Evolutionary conservation across 2,797 vertebrate species (phyloP), one percentile per base, ranked within the genome.

Genomic region (Glyptemys insculpta): DNA sequence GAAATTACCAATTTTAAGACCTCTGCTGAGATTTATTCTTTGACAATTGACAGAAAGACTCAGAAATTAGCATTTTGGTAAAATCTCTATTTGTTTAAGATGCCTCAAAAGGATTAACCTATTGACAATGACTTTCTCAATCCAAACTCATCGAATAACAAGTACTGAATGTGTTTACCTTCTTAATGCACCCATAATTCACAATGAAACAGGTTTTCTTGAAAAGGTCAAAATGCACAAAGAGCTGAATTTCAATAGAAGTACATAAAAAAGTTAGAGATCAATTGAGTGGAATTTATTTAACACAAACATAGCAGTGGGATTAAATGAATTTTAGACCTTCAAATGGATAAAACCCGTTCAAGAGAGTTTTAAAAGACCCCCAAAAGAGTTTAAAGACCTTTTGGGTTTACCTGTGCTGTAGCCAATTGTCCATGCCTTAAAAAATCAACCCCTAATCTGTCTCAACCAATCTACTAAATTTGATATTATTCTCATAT

Each of bases 121-220:
- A 98, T 98, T 98, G 98, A 98, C 98, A 98, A 98, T 97, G 97
- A 97, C 97, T 98, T 98, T 97, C 95, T 93, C 97, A 98, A 98
- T 97, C 95, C 95, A 97, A 97, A 97, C 96, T 97, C 95, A 97
- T 97, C 98, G 98, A 98, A 98, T 98, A 98, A 97, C 97, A 98
- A 98, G 97, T 95, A 89, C 96, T 97, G 97, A 98, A 97, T 97
- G 81, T 98, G 97, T 98, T 98, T 98, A 98, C 98, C 96, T 98
- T 98, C 89, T 96, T 98, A 98, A 98, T 98, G 96, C 97, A 98
- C 98, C 97, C 97, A 98, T 97, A 98, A 97, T 98, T 98, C 97
- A 98, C 97, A 97, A 88, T 93, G 97, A 98, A 97, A 94, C 96
- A 96, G 94, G 87, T 92, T 98, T 98, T 98, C 97, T 96, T 97